Evolutionary conservation across 2,888 invertebrate species (phyloP).

Genomic region (Plebejus melissa): DNA sequence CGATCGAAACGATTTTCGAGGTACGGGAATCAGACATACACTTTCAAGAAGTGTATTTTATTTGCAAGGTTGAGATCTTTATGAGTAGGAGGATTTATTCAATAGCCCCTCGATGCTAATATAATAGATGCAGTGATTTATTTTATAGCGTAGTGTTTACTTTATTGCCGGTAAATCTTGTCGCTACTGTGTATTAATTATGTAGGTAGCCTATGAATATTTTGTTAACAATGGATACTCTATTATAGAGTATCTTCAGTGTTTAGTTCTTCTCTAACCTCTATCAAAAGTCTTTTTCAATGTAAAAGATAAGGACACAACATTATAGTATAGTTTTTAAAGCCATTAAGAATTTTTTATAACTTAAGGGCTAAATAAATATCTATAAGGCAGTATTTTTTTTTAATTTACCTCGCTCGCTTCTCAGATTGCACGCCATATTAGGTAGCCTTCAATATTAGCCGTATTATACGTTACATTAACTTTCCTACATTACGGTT

Average conservation of each 20-base stretch:
- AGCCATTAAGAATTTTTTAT: too few species aligned
- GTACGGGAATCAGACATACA: not conserved
- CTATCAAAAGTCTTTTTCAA: too few species aligned
- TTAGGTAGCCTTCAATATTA: not conserved
- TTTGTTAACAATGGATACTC: too few species aligned
- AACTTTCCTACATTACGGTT: not conserved
- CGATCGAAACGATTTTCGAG: not conserved
- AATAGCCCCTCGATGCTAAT: slow-evolving; percentile 5
- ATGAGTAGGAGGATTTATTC: slow-evolving; percentile 15
- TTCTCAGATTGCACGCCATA: not conserved
- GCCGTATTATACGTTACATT: not conserved
- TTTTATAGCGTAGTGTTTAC: not conserved
- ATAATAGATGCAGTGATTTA: not conserved
- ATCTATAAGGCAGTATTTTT: not conserved
- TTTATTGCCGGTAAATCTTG: not conserved
- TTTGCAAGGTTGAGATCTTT: slow-evolving; percentile 28
- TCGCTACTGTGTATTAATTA: not conserved
- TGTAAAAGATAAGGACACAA: too few species aligned
- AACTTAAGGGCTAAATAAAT: too few species aligned
- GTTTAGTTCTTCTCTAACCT: too few species aligned
- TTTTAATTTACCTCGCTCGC: not conserved
- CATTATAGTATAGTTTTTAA: too few species aligned
- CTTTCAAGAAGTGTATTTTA: slow-evolving; percentile 22
- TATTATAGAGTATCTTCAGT: too few species aligned
- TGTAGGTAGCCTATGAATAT: not conserved